Evolutionary conservation across 2,113 vertebrate genomes (phyloP), one percentile per base, ranked within the genome.

Genomic region (Alethe castanea): DNA sequence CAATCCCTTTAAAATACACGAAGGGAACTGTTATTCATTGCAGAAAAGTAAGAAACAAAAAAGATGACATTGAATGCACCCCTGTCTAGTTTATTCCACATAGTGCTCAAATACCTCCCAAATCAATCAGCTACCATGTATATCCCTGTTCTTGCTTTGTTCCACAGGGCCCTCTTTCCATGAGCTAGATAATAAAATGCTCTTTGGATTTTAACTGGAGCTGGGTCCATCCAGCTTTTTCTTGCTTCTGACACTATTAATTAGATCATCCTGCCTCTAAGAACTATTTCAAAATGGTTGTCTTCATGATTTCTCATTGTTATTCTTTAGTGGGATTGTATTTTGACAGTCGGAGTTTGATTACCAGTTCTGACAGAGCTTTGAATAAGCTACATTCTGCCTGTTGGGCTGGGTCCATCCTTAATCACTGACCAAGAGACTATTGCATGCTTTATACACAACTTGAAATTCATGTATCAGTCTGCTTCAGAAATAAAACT

Each of bases 291-390:
- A 81, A 94, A 91, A 82, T 87, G 44, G 86, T 77, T 90, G 96
- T 94, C 95, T 86, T 94, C 69, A 38, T 87, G 86, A 57, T 85
- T 96, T 95, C 92, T 88, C 57, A 38, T 79, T 64, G 86, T 92
- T 94, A 91, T 86, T 95, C 90, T 94, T 94, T 59, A 88, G 85
- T 85, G 62, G 87, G 81, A 90, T 96, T 96, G 93, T 87, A 95
- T 94, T 93, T 94, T 97, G 96, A 96, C 95, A 96, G 94, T 96
- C 93, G 94, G 90, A 94, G 86, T 93, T 96, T 96, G 96, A 93
- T 96, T 95, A 92, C 77, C 65, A 78, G 92, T 90, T 95, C 89
- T 95, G 92, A 66, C 82, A 94, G 65, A 91, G 89, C 72, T 94
- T 95, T 94, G 72, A 94, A 96, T 94, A 92, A 94, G 88, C 88